Base-by-base conservation (phyloP, 2,888 invertebrate genomes). In the Troides aeacus region DNA sequence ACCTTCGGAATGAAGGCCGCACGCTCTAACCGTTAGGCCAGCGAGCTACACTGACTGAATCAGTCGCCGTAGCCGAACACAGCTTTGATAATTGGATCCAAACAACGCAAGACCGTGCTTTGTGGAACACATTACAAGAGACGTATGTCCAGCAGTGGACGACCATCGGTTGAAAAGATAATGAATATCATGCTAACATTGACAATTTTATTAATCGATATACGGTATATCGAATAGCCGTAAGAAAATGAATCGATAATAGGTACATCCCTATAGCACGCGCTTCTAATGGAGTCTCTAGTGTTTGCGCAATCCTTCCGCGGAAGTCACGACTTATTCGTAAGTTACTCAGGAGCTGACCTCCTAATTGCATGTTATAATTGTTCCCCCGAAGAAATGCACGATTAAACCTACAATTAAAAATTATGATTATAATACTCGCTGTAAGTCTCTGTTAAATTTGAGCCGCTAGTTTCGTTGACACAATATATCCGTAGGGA, bases 321-420 rank as follows among this genome's bases (percentile, higher is more conserved):
- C 68, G 68, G 64, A 69, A 69, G 68, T 69, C 68, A 69, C 68
- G 68, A 69, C 21, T 61, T 18, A 66, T 61, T 57, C 57, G 18
- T 10, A 53, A 18, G 57, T 8, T n/a, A 21, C 42, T 63, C 63
- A n/a, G 68, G 61, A 64, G 56, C 59, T 60, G 68, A 69, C 68
- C 68, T 69, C 64, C 39, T 59, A 39, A 69, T 68, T 68, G 64
- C 50, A 53, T 60, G 63, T 59, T 60, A 64, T 60, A 56, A 24
- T 21, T 23, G 59, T 61, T 56, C 24, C 15, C 24, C 23, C 50
- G 61, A 69, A 69, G 59, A 64, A 64, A 64, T 46, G 15, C 59
- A 53, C 39, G 30, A 36, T 58, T 64, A 50, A 15, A 68, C n/a
- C 39, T 18, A 42, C 50, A 46, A 60, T 66, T 66, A 66, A 24